Conservation (phyloP, 2,888 invertebrate genomes). For the Erebia ligea region DNA sequence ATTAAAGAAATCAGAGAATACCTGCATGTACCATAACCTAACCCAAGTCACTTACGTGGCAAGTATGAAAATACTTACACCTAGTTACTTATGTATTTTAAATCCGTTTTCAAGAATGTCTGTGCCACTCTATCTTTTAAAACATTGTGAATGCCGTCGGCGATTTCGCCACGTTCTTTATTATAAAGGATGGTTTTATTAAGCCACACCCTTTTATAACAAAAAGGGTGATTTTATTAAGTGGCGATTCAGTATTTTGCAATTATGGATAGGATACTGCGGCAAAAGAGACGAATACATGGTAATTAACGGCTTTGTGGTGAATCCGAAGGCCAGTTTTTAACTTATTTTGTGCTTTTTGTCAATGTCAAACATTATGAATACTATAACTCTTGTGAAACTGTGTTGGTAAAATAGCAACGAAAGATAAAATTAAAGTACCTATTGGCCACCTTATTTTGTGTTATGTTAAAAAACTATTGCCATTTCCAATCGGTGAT, state of each 20-base stretch:
- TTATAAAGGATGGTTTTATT: constrained; percentile 19
- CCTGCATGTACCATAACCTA: too few species aligned
- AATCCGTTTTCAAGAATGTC: background rate
- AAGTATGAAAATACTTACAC: background rate
- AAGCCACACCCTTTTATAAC: constrained; percentile 43
- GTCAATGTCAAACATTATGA: background rate
- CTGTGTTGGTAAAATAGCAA: too few species aligned
- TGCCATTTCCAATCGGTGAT: too few species aligned
- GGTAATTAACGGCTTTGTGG: constrained; percentile 1
- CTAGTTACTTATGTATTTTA: background rate
- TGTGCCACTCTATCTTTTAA: background rate
- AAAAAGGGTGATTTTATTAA: constrained; percentile 67
- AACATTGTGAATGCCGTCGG: constrained; percentile 10
- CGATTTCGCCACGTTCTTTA: constrained; percentile 9
- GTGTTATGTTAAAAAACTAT: too few species aligned
- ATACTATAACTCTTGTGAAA: too few species aligned
- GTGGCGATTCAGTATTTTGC: constrained; percentile 43
- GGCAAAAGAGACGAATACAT: background rate
- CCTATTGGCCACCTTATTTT: too few species aligned
- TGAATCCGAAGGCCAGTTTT: background rate
- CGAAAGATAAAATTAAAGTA: too few species aligned
- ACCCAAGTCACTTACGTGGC: too few species aligned
- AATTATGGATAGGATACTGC: background rate
- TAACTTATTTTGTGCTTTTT: background rate
- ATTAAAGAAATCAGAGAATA: too few species aligned